A percentile compares a stretch with the other conserved stretches of the same genome.
phyloP scores from a whole-genome alignment of 2,113 vertebrate species.

The Steatornis caripensis region DNA sequence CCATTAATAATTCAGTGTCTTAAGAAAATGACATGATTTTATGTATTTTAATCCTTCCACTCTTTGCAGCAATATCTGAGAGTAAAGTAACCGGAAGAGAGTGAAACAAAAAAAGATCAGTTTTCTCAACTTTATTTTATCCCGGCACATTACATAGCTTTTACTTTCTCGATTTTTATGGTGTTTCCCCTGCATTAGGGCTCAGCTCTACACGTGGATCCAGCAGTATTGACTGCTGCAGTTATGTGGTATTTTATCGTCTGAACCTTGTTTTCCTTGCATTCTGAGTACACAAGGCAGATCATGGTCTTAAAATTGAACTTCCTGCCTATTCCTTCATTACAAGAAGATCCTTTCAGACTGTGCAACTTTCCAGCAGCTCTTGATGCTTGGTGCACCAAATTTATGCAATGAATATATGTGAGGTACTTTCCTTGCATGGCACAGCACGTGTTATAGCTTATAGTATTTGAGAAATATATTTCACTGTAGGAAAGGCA shows the following conservation, averaged over 20 bases:
- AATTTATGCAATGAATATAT: background rate
- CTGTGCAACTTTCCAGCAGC: background rate
- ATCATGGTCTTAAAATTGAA: background rate
- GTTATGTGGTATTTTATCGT: background rate
- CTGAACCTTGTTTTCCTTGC: background rate
- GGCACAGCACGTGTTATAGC: background rate
- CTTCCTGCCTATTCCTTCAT: background rate
- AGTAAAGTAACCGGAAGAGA: background rate
- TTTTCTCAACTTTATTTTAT: background rate
- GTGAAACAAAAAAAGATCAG: background rate
- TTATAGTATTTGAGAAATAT: background rate
- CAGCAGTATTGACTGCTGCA: background rate
- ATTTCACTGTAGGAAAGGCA: background rate
- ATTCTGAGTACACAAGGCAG: background rate
- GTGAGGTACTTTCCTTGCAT: background rate
- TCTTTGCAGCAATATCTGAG: background rate
- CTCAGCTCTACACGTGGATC: background rate
- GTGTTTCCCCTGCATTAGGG: background rate
- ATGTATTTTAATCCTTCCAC: background rate
- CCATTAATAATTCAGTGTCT: background rate
- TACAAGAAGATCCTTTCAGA: background rate
- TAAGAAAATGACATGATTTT: background rate
- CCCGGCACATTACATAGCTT: background rate
- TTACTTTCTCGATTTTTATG: background rate
- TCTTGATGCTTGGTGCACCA: background rate